Base-by-base conservation (phyloP, 2,888 invertebrate species). In the Andrena bicolor region DNA sequence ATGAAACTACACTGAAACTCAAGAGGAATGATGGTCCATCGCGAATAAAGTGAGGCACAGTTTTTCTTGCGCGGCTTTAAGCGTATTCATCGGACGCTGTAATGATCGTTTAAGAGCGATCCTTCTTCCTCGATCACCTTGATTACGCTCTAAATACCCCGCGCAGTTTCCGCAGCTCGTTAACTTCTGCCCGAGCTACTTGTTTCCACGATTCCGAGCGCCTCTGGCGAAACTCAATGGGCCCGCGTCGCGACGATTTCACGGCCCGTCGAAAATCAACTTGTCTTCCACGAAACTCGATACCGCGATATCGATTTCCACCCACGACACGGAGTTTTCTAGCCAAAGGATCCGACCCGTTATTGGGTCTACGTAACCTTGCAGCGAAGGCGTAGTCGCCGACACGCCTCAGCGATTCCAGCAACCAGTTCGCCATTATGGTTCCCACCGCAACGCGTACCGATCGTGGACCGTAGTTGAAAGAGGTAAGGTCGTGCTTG, bases 351-450 rank as follows among this genome's bases (percentile, higher is more conserved):
- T 87, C 83, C 79, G 81, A 74, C 80, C 84, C 69, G 16, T 30
- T 76, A 65, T 81, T 30, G 30, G n/a, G 2, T 20, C 80, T 69
- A 82, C 80, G 85, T 87, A 90, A 88, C 89, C 89, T 90, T 91
- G 90, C 88, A 78, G 85, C 83, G 84, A 90, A 91, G 91, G 91
- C 90, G 90, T 91, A 90, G 90, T 79, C 88, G 68, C 41, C 88
- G 90, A 88, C 83, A 89, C 89, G 90, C 89, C 83, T 83, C 89
- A 90, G 66, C 78, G 88, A 90, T 88, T 90, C 81, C 80, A 82
- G 76, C 80, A 65, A 82, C 73, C 65, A 20, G 84, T 66, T 73
- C 83, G 82, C 87, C 86, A 86, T 88, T 88, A 85, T 78, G 78
- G 86, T 90, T 82, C 87, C 83, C 83, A 81, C 69, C 63, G 81